A percentile compares a stretch with the other conserved stretches of the same genome.
These are phyloP conservation scores for Tupaia chinensis DNA, from an alignment of 2,113 vertebrate species.

Conservation along the genomic window DNA sequence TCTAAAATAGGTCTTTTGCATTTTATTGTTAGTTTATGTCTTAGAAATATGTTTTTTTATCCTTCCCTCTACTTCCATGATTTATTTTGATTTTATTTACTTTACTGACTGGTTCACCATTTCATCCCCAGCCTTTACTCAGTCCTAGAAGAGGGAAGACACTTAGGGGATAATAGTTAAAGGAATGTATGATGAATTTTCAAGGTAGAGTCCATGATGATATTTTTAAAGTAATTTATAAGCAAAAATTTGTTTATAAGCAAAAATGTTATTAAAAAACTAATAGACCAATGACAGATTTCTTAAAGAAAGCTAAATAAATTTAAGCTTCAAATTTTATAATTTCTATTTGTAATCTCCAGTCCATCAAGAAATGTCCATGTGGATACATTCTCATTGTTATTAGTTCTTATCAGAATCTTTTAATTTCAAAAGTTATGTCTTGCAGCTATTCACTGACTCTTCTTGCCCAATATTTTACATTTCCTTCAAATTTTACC, in stretches of 20 bases:
- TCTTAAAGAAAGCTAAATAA: slow-evolving; percentile 3
- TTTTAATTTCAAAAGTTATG: background rate
- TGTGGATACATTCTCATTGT: background rate
- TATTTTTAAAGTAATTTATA: background rate
- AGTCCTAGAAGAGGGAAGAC: background rate
- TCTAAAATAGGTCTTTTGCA: background rate
- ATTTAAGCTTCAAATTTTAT: background rate
- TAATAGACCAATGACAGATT: background rate
- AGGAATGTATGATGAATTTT: background rate
- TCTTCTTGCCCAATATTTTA: background rate
- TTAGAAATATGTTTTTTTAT: background rate
- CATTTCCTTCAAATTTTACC: background rate
- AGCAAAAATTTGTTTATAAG: background rate
- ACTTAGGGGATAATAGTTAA: background rate
- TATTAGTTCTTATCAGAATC: background rate
- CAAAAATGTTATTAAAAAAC: background rate
- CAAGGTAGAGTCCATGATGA: background rate
- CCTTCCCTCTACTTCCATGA: background rate
- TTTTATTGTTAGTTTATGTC: background rate
- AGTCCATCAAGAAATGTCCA: background rate
- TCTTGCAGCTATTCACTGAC: background rate
- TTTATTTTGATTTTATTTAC: slow-evolving; percentile 7
- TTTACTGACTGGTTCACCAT: background rate
- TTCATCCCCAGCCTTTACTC: background rate
- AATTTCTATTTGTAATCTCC: background rate